These are phyloP conservation scores for Eulemur coronatus DNA, from an alignment of 2,797 vertebrate genomes.

Conservation along the genomic window DNA sequence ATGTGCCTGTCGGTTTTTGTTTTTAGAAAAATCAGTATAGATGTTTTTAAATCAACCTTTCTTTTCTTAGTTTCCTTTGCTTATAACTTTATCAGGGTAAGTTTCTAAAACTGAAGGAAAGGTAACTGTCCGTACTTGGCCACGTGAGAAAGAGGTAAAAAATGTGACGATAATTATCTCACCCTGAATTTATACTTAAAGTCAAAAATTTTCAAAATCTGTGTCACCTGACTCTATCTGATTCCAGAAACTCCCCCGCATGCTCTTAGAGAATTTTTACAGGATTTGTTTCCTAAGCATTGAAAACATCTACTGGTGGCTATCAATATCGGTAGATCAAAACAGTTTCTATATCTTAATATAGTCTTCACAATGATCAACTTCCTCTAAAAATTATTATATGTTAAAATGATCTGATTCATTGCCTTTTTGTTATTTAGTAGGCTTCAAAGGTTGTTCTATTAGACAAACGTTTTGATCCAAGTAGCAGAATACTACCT, in stretches of 20 bases:
- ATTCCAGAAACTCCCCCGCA: not conserved
- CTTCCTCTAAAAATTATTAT: not conserved
- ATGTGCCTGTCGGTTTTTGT: not conserved
- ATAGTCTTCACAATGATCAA: not conserved
- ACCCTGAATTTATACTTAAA: not conserved
- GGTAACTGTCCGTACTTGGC: too few species aligned
- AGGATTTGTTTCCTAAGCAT: not conserved
- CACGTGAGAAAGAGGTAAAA: not conserved
- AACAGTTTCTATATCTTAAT: not conserved
- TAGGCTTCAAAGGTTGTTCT: not conserved
- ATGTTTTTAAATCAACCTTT: constrained; percentile 3
- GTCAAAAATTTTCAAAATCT: not conserved
- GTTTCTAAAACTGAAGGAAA: not conserved
- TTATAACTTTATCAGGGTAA: not conserved
- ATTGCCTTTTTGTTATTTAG: not conserved
- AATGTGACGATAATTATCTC: not conserved
- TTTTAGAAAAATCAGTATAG: not conserved
- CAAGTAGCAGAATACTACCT: not conserved
- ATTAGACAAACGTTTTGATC: not conserved
- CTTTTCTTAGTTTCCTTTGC: not conserved
- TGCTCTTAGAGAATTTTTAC: not conserved
- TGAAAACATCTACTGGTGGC: not conserved
- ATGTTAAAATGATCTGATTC: not conserved
- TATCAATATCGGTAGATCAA: not conserved
- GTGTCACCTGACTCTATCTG: not conserved